Base-by-base conservation (phyloP, 2,888 invertebrate species). In the Conus canariensis region DNA sequence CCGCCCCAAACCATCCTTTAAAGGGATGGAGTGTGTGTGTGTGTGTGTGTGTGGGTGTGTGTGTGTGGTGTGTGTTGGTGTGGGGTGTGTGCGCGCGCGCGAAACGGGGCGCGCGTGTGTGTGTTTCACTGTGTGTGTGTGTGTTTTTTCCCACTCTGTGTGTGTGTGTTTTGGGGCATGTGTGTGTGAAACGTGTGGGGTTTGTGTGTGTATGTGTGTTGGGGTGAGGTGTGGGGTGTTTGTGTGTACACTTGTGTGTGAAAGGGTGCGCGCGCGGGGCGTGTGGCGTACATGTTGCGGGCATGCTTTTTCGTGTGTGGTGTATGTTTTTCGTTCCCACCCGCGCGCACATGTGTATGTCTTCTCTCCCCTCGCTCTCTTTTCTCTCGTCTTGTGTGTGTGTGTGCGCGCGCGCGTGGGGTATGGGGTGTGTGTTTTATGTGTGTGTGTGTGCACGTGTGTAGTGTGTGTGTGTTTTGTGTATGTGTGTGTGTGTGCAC, bases 11-110 rank as follows among this genome's bases (percentile, higher is more conserved):
- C 45, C 45, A 45, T 45, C 45, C 45, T 2, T 45, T 45, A 45
- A 3, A 3, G 45, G n/a, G n/a, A n/a, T n/a, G n/a, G 45, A 45
- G 16, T 64, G 70, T 70, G 45, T 83, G 83, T 45, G 45, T 58
- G 83, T 83, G 45, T 83, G 83, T 83, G 45, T 83, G 58, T 58
- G 22, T 83, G 83, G 12, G 45, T 45, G 83, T 83, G 45, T 83
- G 58, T 58, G 22, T 16, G 45, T 56, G n/a, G 16, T 30, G 45
- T 45, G 16, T 56, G 83, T 83, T n/a, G n/a, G n/a, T n/a, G n/a
- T n/a, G n/a, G n/a, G n/a, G 45, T 45, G 22, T 83, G 83, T 45
- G 45, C 45, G 45, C 45, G 45, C 9, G 22, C 45, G 22, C 7
- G 45, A n/a, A n/a, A n/a, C 7, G n/a, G 14, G 6, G 45, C 6